Evolutionary conservation across 2,113 vertebrate species (phyloP).

Genomic region (Actinemys pallida): DNA sequence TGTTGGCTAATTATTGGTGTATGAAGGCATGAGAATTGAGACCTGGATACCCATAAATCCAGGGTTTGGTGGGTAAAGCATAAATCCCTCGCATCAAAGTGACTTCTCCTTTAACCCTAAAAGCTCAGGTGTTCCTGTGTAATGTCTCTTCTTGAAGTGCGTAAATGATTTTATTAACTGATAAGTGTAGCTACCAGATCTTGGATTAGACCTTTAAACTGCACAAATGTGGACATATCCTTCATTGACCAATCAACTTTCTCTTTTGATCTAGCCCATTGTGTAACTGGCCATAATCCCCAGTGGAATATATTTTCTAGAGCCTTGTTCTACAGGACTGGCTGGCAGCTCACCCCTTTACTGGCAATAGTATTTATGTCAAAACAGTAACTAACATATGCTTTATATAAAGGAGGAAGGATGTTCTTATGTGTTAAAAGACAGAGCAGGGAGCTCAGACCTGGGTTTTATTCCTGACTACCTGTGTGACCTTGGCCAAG

Average conservation of each 20-base stretch:
- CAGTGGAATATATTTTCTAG: background rate
- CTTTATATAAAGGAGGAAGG: background rate
- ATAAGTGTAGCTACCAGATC: background rate
- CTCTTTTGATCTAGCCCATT: background rate
- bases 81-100: background rate
- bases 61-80: accelerated
- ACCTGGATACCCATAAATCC: background rate
- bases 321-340: background rate
- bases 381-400: background rate
- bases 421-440: background rate
- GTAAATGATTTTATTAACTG: background rate
- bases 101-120: background rate
- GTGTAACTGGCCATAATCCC: background rate
- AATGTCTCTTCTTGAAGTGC: background rate
- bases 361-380: background rate
- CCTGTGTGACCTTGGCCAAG: background rate
- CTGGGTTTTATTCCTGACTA: background rate
- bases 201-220: background rate
- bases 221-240: background rate
- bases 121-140: background rate
- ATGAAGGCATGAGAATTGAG: background rate
- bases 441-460: background rate
- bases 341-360: background rate
- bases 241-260: background rate
- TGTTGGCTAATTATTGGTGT: accelerated